These are phyloP conservation scores for Argyresthia goedartella DNA, from an alignment of 2,888 invertebrate genomes.

Conservation along the genomic window DNA sequence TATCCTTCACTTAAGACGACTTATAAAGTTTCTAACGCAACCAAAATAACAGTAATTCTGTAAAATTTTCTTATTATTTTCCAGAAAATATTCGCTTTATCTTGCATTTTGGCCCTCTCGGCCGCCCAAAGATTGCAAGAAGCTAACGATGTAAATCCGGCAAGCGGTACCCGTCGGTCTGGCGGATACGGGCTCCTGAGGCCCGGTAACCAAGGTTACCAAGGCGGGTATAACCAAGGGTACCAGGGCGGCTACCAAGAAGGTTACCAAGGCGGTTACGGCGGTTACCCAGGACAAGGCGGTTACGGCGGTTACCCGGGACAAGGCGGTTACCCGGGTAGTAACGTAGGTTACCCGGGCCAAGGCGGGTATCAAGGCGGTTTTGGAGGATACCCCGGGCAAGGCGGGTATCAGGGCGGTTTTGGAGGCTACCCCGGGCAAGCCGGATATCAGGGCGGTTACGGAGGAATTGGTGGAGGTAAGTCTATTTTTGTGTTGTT, in stretches of 20 bases:
- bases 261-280: constrained; percentile 1
- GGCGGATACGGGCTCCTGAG: constrained; percentile 47
- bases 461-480: constrained; percentile 8
- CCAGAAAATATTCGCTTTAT: constrained; percentile 37
- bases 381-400: constrained; percentile 20
- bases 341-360: constrained; percentile 4
- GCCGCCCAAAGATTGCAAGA: constrained; percentile 36
- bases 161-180: constrained; percentile 18
- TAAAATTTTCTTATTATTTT: constrained; percentile 13
- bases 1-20: too few relatives aligned
- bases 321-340: constrained; percentile 14
- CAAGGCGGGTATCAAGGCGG: constrained; percentile 13
- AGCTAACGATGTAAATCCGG: constrained; percentile 22
- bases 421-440: constrained; percentile 15
- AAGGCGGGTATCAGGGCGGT: constrained; percentile 19
- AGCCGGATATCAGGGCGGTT: constrained; percentile 11
- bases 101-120: constrained; percentile 36
- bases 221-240: constrained; percentile 12
- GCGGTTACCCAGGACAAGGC: constrained; percentile 11
- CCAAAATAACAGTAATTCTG: too few relatives aligned
- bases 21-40: too few relatives aligned
- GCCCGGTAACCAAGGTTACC: constrained; percentile 24
- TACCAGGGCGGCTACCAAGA: constrained; percentile 6
- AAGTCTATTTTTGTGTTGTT: background rate
- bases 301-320: constrained; percentile 14